Percentiles rank a stretch among this genome's conserved stretches.
Evolutionary conservation across 2,888 invertebrate species (phyloP).

Genomic region (Eledona agricola): DNA sequence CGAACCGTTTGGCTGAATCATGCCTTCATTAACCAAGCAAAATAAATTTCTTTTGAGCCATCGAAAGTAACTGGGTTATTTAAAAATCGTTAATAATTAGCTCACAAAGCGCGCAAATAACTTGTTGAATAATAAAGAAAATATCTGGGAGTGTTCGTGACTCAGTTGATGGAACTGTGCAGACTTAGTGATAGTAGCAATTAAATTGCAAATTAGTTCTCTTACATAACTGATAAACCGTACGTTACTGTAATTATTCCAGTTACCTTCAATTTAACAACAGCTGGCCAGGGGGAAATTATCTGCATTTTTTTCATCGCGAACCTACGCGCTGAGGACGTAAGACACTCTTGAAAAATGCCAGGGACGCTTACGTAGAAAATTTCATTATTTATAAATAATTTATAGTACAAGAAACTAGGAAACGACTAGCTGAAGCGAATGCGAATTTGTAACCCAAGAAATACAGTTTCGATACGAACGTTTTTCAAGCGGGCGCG

Average conservation of each 20-base stretch:
- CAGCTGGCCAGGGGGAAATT: slow-evolving; percentile 7
- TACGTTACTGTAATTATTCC: slow-evolving; percentile 11
- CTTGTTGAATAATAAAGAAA: slow-evolving; percentile 11
- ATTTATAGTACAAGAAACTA: slow-evolving; percentile 27
- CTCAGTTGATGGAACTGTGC: slow-evolving; percentile 6
- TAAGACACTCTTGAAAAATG: slow-evolving; percentile 25
- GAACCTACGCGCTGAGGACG: slow-evolving; percentile 9
- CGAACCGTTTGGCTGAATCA: slow-evolving; percentile 40
- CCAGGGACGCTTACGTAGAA: slow-evolving; percentile 23
- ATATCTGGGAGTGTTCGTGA: slow-evolving; percentile 23
- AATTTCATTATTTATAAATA: slow-evolving; percentile 24
- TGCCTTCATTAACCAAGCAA: slow-evolving; percentile 35
- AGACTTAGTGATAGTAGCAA: slow-evolving; percentile 3
- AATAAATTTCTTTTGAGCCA: slow-evolving; percentile 17
- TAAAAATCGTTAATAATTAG: slow-evolving; percentile 3
- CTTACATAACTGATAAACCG: slow-evolving; percentile 25
- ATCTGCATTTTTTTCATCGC: slow-evolving; percentile 11
- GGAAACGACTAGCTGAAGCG: slow-evolving; percentile 24
- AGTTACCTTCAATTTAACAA: slow-evolving; percentile 25
- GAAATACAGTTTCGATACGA: slow-evolving; percentile 18
- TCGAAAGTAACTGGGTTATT: slow-evolving; percentile 10
- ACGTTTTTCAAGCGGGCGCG: slow-evolving; percentile 9
- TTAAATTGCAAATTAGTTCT: slow-evolving; percentile 6
- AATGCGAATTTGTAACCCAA: slow-evolving; percentile 25
- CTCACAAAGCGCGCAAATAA: neutral